phyloP scores from a whole-genome alignment of 1,140 invertebrate species.

The Zaprionus ornatus region DNA sequence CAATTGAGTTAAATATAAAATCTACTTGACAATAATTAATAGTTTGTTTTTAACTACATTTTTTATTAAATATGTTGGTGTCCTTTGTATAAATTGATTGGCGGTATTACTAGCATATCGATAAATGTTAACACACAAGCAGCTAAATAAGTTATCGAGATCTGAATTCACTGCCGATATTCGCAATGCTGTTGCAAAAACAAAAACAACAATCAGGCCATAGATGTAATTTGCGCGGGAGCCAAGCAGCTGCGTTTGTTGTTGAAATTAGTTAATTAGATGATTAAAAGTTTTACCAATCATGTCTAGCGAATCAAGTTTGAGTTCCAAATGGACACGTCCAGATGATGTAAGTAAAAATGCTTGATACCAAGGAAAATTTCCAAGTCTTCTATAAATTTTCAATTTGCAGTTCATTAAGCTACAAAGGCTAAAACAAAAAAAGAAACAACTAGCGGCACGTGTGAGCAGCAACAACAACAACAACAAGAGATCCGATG shows the following conservation, averaged over 20 bases:
- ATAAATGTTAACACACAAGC: background rate
- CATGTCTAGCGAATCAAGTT: slow-evolving; percentile 54
- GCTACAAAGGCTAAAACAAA: slow-evolving; percentile 86
- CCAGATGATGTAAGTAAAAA: slow-evolving; percentile 64
- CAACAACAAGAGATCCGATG: slow-evolving; percentile 36
- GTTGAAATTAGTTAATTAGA: slow-evolving; percentile 1
- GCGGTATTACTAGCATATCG: background rate
- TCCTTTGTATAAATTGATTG: background rate
- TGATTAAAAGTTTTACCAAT: background rate
- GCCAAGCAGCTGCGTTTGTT: slow-evolving; percentile 3
- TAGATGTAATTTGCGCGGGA: slow-evolving; percentile 19
- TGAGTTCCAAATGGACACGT: slow-evolving; percentile 71
- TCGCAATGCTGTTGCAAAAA: background rate
- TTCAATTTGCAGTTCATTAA: slow-evolving; percentile 85
- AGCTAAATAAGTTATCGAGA: background rate
- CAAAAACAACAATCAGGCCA: slow-evolving; percentile 10
- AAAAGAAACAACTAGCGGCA: slow-evolving; percentile 87
- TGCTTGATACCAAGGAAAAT: background rate
- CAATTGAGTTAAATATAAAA: too few species aligned
- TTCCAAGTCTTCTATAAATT: background rate
- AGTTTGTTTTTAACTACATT: background rate
- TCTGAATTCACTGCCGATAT: background rate
- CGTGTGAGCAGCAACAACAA: slow-evolving; percentile 84
- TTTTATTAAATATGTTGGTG: background rate
- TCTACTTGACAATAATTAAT: too few species aligned